A percentile compares a stretch with the other conserved stretches of the same genome.
Evolutionary conservation across 2,797 vertebrate species (phyloP).

Genomic region (Alca torda): DNA sequence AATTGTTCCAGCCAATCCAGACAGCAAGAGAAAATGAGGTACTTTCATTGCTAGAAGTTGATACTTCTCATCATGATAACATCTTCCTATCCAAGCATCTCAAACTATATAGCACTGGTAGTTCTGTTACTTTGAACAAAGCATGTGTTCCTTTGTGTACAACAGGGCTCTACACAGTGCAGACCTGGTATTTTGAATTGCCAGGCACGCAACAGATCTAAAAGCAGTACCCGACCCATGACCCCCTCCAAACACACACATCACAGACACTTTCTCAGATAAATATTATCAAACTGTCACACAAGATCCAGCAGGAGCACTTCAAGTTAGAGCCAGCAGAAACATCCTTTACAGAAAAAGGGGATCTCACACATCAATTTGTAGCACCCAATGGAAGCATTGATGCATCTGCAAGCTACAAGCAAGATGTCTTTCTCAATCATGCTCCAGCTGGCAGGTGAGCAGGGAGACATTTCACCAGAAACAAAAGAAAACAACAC

Average conservation of each 20-base stretch:
- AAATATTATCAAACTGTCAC: neutral
- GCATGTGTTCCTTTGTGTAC: neutral
- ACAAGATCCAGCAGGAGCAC: neutral
- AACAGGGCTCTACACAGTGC: neutral
- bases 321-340: neutral
- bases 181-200: neutral
- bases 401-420: neutral
- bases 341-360: neutral
- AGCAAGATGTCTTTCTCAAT: neutral
- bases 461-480: neutral
- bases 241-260: neutral
- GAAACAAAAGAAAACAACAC: neutral
- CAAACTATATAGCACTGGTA: neutral
- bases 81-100: neutral
- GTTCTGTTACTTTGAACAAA: neutral
- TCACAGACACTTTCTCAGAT: neutral
- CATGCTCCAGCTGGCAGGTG: neutral
- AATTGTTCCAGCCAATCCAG: neutral
- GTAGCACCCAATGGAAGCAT: neutral
- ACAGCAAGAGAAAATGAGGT: neutral
- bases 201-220: neutral
- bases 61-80: constrained; percentile 4
- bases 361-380: neutral
- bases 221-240: neutral
- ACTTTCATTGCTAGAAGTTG: neutral